Conservation (phyloP, 2,113 vertebrate species). For the Ondatra zibethicus region DNA sequence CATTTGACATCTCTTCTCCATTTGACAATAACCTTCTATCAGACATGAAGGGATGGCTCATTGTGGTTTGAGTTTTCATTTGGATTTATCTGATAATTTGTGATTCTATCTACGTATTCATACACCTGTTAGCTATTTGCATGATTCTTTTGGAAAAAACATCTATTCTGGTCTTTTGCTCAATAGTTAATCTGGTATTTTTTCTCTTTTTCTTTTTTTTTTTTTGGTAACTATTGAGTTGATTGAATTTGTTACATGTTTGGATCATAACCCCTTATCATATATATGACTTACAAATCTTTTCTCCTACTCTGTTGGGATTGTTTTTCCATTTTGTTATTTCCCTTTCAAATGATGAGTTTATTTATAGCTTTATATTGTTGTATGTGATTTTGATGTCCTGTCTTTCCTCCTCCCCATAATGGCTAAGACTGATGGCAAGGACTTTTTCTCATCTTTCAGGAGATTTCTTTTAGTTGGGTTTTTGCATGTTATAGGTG, state of each 20-base stretch:
- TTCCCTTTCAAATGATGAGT: not conserved
- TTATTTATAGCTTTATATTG: not conserved
- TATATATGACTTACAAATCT: not conserved
- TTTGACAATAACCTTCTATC: not conserved
- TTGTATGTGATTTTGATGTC: not conserved
- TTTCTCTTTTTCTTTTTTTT: not conserved
- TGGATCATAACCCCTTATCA: not conserved
- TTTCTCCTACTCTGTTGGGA: not conserved
- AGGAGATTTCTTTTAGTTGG: not conserved
- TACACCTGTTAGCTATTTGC: not conserved
- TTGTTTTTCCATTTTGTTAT: not conserved
- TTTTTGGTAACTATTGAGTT: not conserved
- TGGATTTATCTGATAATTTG: not conserved
- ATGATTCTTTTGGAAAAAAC: not conserved
- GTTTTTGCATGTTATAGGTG: not conserved
- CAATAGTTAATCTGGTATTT: too few species aligned
- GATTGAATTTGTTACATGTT: not conserved
- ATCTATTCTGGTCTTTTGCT: not conserved
- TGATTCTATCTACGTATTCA: not conserved
- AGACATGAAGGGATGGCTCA: not conserved
- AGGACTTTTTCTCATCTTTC: not conserved
- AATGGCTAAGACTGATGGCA: not conserved
- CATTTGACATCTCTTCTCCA: not conserved
- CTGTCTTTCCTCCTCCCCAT: accelerated
- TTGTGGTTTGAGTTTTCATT: not conserved